Evolutionary conservation across 2,113 vertebrate species (phyloP).

Genomic region (Istiophorus platypterus): DNA sequence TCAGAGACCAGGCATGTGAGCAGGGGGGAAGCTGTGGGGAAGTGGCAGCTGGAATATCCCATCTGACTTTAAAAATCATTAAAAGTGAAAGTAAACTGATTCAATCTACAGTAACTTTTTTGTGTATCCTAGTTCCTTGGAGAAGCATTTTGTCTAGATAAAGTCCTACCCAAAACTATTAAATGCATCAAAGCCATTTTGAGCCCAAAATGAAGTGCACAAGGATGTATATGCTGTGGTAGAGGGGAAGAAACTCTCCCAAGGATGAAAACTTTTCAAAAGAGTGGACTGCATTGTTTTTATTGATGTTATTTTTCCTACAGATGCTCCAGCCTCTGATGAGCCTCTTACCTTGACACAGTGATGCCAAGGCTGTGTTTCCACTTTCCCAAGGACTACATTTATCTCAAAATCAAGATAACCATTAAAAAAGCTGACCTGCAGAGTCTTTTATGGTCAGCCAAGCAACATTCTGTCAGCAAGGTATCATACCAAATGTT

Average conservation of each 20-base stretch:
- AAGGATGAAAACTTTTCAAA: background rate
- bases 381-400: background rate
- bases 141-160: background rate
- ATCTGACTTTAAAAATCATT: slow-evolving; percentile 15
- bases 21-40: background rate
- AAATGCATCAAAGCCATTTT: background rate
- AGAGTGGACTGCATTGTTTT: background rate
- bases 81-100: slow-evolving; percentile 21
- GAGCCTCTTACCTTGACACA: background rate
- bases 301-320: background rate
- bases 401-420: background rate
- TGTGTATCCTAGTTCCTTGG: background rate
- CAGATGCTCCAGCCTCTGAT: background rate
- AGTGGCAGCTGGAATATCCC: slow-evolving; percentile 14
- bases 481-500: background rate
- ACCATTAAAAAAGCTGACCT: background rate
- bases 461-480: background rate
- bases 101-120: background rate
- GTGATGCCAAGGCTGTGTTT: background rate
- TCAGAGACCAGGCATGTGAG: slow-evolving; percentile 23
- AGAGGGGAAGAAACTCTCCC: background rate
- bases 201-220: background rate
- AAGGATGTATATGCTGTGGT: background rate
- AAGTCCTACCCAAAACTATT: background rate
- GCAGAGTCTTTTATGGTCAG: background rate